A percentile compares a stretch with the other conserved stretches of the same genome.
These are phyloP conservation scores for Ichneumoninae sp. DNA, from an alignment of 2,888 invertebrate genomes.

Conservation along the genomic window DNA sequence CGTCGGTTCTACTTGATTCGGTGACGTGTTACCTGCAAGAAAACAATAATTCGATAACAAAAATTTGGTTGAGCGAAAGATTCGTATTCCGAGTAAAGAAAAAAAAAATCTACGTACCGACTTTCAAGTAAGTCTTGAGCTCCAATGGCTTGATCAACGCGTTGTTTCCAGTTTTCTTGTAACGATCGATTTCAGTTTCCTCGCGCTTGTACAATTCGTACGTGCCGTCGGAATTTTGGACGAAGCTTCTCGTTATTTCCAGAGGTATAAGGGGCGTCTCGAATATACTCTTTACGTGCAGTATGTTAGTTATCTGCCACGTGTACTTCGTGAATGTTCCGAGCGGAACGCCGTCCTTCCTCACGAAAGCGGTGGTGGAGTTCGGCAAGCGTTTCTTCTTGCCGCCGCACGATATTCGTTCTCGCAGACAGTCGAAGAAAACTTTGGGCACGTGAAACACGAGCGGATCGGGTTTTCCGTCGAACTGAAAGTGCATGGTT, in stretches of 20 bases:
- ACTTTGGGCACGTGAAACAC: constrained; percentile 90
- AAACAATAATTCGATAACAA: constrained; percentile 57
- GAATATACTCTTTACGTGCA: constrained; percentile 91
- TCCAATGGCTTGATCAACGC: constrained; percentile 86
- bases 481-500: constrained; percentile 89
- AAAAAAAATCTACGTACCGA: constrained; percentile 85
- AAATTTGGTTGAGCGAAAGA: constrained; percentile 23
- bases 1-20: constrained; percentile 87
- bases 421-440: constrained; percentile 90
- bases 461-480: constrained; percentile 88
- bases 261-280: constrained; percentile 88
- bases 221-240: constrained; percentile 87
- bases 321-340: constrained; percentile 89
- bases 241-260: constrained; percentile 88
- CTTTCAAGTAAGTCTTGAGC: constrained; percentile 88
- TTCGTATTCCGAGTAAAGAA: constrained; percentile 9
- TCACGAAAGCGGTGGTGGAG: constrained; percentile 87
- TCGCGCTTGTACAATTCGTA: constrained; percentile 85
- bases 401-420: constrained; percentile 88
- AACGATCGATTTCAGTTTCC: constrained; percentile 82
- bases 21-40: constrained; percentile 85
- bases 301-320: constrained; percentile 90
- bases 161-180: constrained; percentile 82
- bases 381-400: constrained; percentile 89
- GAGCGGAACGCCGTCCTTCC: constrained; percentile 87